A percentile compares a stretch with the other conserved stretches of the same genome.
Evolutionary conservation across 2,797 vertebrate genomes (phyloP).

Genomic region (Micromesistius poutassou): DNA sequence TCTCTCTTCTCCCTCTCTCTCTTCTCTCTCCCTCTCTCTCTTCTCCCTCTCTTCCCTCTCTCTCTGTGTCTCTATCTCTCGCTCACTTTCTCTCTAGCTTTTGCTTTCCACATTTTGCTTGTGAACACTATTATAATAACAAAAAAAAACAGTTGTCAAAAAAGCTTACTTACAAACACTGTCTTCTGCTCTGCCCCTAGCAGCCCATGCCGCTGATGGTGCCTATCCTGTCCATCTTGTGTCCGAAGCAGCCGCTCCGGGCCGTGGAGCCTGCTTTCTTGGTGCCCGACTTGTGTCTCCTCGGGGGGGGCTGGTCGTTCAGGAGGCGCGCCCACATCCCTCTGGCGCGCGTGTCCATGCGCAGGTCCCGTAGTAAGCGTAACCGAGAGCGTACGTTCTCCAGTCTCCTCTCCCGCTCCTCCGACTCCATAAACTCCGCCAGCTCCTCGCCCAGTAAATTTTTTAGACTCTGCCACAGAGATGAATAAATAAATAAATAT

Average conservation of each 20-base stretch:
- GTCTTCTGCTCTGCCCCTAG: slow-evolving; percentile 76
- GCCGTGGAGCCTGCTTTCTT: slow-evolving; percentile 82
- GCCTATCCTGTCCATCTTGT: slow-evolving; percentile 96
- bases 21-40: not conserved
- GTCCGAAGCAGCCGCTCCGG: slow-evolving; percentile 90
- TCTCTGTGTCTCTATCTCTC: not conserved
- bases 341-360: slow-evolving; percentile 77
- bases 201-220: slow-evolving; percentile 94
- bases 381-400: slow-evolving; percentile 75
- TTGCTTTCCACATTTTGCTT: not conserved
- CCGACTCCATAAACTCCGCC: slow-evolving; percentile 76
- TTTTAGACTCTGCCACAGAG: slow-evolving; percentile 70
- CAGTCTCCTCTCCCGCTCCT: slow-evolving; percentile 69
- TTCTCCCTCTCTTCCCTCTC: not conserved
- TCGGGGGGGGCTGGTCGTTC: slow-evolving; percentile 75
- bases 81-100: not conserved
- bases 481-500: not conserved
- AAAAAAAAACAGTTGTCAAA: not conserved
- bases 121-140: not conserved
- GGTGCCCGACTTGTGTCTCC: slow-evolving; percentile 76
- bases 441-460: slow-evolving; percentile 79
- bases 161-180: slow-evolving; percentile 72
- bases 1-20: not conserved
- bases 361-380: slow-evolving; percentile 79
- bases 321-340: slow-evolving; percentile 82